A percentile compares a stretch with the other conserved stretches of the same genome.
phyloP scores from a whole-genome alignment of 2,888 invertebrate genomes.

The Heterodera filipjevi region DNA sequence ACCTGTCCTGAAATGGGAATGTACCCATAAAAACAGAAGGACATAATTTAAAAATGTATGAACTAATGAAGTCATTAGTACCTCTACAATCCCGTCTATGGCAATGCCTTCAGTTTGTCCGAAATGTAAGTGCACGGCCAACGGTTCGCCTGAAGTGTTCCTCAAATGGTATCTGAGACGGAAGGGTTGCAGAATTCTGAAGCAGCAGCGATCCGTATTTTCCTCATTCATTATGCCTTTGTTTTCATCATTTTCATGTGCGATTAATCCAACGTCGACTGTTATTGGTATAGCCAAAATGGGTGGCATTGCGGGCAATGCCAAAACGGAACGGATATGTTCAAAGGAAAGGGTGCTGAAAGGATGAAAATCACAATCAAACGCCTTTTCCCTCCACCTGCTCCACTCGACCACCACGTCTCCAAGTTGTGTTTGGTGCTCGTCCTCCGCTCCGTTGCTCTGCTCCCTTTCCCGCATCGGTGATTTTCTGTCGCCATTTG shows the following conservation, averaged over 20 bases:
- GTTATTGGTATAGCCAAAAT: conserved; percentile 12
- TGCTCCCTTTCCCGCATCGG: background rate
- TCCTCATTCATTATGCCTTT: background rate
- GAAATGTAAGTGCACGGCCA: conserved; percentile 14
- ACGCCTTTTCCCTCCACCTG: background rate
- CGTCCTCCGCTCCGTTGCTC: background rate
- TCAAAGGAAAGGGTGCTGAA: conserved; percentile 16
- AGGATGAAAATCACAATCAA: background rate
- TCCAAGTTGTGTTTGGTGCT: conserved; percentile 2
- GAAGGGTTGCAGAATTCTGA: background rate
- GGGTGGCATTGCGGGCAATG: conserved; percentile 1
- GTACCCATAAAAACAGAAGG: too few relatives aligned
- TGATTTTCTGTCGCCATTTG: background rate
- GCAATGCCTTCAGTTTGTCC: background rate
- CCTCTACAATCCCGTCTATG: conserved; percentile 15
- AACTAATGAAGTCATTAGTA: too few relatives aligned
- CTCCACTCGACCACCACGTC: conserved; percentile 26
- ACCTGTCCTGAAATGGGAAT: background rate
- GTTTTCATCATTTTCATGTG: background rate
- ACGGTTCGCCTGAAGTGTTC: conserved; percentile 10
- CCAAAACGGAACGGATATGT: conserved; percentile 16
- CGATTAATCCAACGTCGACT: background rate
- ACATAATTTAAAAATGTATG: too few relatives aligned
- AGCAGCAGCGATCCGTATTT: background rate
- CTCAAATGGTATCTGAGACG: conserved; percentile 5